Evolutionary conservation across 2,113 vertebrate genomes (phyloP).

Genomic region (Corapipo altera): DNA sequence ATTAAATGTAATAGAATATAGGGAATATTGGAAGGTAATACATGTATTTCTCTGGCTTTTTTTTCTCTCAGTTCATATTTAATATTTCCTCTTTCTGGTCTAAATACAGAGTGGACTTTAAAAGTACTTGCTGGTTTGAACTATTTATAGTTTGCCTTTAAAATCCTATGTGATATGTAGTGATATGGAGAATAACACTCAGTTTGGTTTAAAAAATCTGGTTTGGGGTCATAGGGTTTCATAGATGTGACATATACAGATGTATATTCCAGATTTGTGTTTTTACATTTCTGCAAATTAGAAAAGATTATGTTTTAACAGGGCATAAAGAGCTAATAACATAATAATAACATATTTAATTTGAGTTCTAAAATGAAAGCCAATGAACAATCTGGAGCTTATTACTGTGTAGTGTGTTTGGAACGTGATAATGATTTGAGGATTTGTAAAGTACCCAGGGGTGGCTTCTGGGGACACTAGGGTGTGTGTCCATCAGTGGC

Average conservation of each 20-base stretch:
- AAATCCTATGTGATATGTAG: not conserved
- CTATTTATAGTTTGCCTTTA: not conserved
- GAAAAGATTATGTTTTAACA: not conserved
- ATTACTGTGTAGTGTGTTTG: not conserved
- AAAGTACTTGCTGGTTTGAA: not conserved
- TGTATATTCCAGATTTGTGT: not conserved
- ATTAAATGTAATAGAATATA: not conserved
- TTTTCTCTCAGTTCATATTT: not conserved
- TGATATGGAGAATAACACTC: not conserved
- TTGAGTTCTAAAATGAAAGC: not conserved
- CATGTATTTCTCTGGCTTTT: not conserved
- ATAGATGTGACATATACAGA: not conserved
- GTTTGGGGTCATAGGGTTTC: not conserved
- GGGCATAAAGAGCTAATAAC: not conserved
- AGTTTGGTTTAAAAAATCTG: not conserved
- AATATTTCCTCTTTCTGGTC: not conserved
- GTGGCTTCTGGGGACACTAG: not conserved
- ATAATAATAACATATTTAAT: not conserved
- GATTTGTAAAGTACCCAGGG: not conserved
- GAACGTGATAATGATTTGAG: not conserved
- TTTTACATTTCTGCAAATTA: not conserved
- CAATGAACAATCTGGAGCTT: not conserved
- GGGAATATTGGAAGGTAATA: not conserved
- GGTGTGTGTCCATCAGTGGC: not conserved
- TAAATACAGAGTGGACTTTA: not conserved